phyloP scores from a whole-genome alignment of 1,140 invertebrate species.

The Nebria ingens region DNA sequence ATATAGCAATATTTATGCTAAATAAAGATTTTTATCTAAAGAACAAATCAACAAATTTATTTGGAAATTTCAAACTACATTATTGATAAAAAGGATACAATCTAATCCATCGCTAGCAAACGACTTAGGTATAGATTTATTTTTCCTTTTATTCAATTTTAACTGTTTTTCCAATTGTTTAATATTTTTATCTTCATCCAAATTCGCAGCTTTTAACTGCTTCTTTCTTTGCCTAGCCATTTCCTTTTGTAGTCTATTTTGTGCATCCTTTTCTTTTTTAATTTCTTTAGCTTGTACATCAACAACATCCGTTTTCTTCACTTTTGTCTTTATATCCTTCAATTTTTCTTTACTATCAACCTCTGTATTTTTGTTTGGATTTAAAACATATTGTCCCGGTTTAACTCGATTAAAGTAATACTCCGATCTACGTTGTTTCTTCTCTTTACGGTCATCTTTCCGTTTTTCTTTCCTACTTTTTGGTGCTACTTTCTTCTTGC shows the following conservation, averaged over 20 bases:
- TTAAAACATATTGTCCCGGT: slow-evolving; percentile 20
- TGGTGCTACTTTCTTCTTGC: neutral
- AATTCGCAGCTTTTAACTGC: slow-evolving; percentile 57
- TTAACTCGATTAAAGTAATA: slow-evolving; percentile 32
- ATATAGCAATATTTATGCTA: slow-evolving; percentile 3
- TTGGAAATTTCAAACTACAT: slow-evolving; percentile 6
- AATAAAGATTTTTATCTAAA: slow-evolving; percentile 13
- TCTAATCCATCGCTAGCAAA: slow-evolving; percentile 77
- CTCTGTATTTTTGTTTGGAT: slow-evolving; percentile 17
- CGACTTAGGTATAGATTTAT: slow-evolving; percentile 62
- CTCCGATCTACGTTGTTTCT: slow-evolving; percentile 40
- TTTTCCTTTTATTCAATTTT: slow-evolving; percentile 67
- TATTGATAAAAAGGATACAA: slow-evolving; percentile 63
- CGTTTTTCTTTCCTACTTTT: slow-evolving; percentile 47
- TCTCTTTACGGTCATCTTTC: slow-evolving; percentile 46
- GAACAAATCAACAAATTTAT: slow-evolving; percentile 14
- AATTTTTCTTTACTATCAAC: slow-evolving; percentile 17
- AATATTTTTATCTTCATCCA: slow-evolving; percentile 69
- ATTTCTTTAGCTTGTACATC: slow-evolving; percentile 18
- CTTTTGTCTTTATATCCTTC: slow-evolving; percentile 24
- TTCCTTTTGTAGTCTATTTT: slow-evolving; percentile 40
- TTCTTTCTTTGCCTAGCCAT: slow-evolving; percentile 48
- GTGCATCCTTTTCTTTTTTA: slow-evolving; percentile 34
- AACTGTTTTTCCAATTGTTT: slow-evolving; percentile 74
- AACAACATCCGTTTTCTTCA: slow-evolving; percentile 15